Evolutionary conservation across 1,140 invertebrate species (phyloP), one percentile per base, ranked within the genome.

Genomic region (Harlomillsia oculata): DNA sequence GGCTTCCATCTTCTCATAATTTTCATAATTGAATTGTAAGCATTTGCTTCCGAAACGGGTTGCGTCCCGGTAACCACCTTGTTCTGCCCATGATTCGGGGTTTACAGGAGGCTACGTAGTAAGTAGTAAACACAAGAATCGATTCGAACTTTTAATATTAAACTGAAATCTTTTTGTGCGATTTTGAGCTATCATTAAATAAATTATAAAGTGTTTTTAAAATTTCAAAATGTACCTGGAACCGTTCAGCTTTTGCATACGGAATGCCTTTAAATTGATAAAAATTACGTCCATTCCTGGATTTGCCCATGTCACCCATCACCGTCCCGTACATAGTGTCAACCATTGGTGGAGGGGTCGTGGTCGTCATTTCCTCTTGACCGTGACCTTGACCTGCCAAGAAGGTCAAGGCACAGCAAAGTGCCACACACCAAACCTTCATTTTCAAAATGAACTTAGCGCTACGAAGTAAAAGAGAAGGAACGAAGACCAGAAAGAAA

Each of bases 221-320:
- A 36, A 16, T 36, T 25, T 41, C n/a, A 23, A 30, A 23, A 14
- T 40, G 30, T 48, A 48, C 45, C 29, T 58, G 28, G 34, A 50
- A 57, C n/a, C 32, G 25, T 23, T 58, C 49, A 21, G 32, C 40
- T 29, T 52, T 52, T 2, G 37, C 56, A 23, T 58, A 58, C 21
- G 56, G 56, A n/a, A 58, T 52, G 13, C 50, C 50, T 9, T 37
- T 40, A 29, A 58, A 58, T 28, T 50, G 8, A 28, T 52, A 52
- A 34, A 25, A 58, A 40, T 45, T 51, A 14, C 43, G 39, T 13
- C 56, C 56, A 21, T 18, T 23, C 28, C 56, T 34, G 28, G 56
- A 58, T 14, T 25, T 3, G 18, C 9, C 20, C 2, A 30, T 44
- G 9, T 26, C 14, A 46, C 56, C 56, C 20, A 45, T 9, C 1